Percentiles rank a stretch among this genome's conserved stretches.
Conservation (phyloP, 2,797 vertebrate species). For the Lepidocolaptes lacrymiger region DNA sequence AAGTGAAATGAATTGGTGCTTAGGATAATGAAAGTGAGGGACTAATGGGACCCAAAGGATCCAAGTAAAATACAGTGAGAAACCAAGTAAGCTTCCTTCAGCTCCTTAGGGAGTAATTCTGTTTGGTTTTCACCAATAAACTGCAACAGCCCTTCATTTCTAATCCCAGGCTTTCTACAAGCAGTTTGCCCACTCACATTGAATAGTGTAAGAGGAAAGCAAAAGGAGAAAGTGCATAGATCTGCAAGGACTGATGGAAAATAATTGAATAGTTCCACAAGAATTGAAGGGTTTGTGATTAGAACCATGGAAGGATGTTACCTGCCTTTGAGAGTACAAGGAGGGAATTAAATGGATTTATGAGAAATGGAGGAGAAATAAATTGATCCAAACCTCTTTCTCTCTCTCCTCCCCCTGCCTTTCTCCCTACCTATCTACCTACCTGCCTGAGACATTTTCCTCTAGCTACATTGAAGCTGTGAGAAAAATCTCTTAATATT, state of each 20-base stretch:
- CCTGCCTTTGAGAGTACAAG: neutral
- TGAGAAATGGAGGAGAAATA: neutral
- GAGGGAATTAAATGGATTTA: neutral
- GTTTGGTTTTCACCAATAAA: slow-evolving; percentile 35
- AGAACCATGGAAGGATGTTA: neutral
- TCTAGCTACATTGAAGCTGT: neutral
- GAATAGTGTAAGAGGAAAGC: neutral
- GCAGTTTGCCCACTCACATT: neutral
- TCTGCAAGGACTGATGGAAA: neutral
- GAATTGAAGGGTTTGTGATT: neutral
- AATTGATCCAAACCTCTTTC: neutral
- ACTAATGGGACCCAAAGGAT: slow-evolving; percentile 34
- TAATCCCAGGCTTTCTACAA: slow-evolving; percentile 31
- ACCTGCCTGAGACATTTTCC: neutral
- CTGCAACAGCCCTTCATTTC: slow-evolving; percentile 1
- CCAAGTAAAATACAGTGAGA: slow-evolving; percentile 27
- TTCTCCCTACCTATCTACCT: neutral
- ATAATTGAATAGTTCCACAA: neutral
- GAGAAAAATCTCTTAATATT: no score
- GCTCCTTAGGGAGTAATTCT: slow-evolving; percentile 29
- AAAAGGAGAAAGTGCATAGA: neutral
- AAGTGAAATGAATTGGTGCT: slow-evolving; percentile 65
- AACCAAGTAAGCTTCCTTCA: neutral
- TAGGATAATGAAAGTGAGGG: slow-evolving; percentile 60
- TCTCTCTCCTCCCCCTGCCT: neutral